Base-by-base conservation (phyloP, 92 coral and sea anemone species). In the Metridium senile region DNA sequence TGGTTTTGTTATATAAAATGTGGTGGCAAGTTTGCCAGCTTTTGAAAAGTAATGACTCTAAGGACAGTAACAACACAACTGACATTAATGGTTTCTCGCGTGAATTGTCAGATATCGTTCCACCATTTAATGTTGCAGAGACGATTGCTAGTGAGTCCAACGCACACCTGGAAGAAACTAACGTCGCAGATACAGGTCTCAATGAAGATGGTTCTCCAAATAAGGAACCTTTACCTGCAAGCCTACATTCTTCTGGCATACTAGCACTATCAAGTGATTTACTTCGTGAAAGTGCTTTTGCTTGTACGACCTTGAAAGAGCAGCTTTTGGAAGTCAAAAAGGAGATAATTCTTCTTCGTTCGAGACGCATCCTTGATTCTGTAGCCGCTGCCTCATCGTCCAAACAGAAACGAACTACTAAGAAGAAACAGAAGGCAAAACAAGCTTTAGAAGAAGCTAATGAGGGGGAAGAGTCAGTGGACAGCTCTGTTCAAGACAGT, bases 1-100 rank as follows among this genome's bases (percentile, higher is more conserved):
- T 76, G 63, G 61, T 86, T 6, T 73, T 82, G 23, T 39, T 89
- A 81, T 58, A 76, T 29, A 84, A 86, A 62, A 34, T 92, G 11
- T 92, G 97, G 97, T 89, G 89, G 85, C 72, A 90, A 68, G 78
- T 58, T 13, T 73, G 84, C 13, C 68, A 78, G 74, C 75, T 86
- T 49, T 35, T 85, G 75, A 52, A 28, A 32, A 68, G 28, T 20
- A 3, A 25, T 21, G 74, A 39, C 16, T 7, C 27, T n/a, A n/a
- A n/a, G 32, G 57, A 39, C 8, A 66, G 6, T 11, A 17, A 34
- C 10, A 63, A 0, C 43, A 28, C 65, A 23, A 26, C 31, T 58
- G 23, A 11, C 69, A 63, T 18, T 29, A 26, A 26, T 22, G 32
- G 32, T 26, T 28, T 20, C 45, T 28, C 39, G 21, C 65, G 65